Evolutionary conservation across 2,797 vertebrate genomes (phyloP).

Genomic region (Aphelocoma californica): DNA sequence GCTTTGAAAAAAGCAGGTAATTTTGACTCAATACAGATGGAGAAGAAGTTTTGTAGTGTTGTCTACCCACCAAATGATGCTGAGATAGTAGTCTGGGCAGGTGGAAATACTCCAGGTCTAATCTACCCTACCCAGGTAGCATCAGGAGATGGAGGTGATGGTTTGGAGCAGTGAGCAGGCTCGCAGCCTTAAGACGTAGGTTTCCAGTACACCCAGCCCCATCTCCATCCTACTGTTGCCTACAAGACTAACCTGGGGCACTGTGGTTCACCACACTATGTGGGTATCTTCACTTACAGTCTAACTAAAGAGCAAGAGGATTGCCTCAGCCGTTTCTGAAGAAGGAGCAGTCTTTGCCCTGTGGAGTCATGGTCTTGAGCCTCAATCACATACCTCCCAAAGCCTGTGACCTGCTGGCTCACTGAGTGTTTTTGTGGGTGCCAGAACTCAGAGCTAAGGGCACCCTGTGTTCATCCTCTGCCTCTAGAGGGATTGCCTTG

Average conservation of each 20-base stretch:
- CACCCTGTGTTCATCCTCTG: background rate
- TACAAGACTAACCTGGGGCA: background rate
- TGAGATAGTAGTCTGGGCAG: background rate
- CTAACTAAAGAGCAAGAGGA: background rate
- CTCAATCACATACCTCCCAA: background rate
- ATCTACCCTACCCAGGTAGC: background rate
- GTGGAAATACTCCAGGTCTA: background rate
- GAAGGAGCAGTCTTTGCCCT: background rate
- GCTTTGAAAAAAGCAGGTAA: background rate
- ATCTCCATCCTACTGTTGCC: background rate
- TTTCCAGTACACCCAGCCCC: background rate
- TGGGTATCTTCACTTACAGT: background rate
- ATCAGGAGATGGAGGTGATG: background rate
- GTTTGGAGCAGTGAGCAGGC: background rate
- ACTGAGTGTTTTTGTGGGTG: background rate
- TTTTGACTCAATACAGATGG: background rate
- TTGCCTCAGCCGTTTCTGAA: background rate
- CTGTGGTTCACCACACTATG: background rate
- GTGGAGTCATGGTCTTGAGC: background rate
- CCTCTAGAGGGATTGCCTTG: background rate
- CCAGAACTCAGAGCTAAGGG: background rate
- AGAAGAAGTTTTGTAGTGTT: background rate
- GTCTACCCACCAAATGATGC: background rate
- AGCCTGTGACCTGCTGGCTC: background rate
- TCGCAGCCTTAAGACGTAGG: rapidly evolving